Evolutionary conservation across 2,888 invertebrate genomes (phyloP).

Genomic region (Thereva nobilitata): DNA sequence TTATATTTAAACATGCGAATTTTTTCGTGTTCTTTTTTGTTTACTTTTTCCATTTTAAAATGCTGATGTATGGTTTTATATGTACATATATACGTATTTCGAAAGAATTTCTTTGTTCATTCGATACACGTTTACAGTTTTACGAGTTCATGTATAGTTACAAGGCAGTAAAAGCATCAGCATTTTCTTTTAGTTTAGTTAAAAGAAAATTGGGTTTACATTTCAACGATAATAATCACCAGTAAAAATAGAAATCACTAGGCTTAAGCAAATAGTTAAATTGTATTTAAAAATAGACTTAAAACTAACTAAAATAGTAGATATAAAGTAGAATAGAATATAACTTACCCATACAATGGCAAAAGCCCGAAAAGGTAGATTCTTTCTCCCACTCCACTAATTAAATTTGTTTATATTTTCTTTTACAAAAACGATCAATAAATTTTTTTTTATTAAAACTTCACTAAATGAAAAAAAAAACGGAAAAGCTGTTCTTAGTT

Average conservation of each 20-base stretch:
- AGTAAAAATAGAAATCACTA: background rate
- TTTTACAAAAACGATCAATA: constrained; percentile 23
- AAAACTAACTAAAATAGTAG: constrained; percentile 13
- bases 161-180: too few species aligned
- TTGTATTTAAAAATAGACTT: background rate
- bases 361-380: constrained; percentile 57
- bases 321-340: constrained; percentile 29
- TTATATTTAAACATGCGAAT: too few species aligned
- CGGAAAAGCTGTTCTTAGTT: background rate
- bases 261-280: background rate
- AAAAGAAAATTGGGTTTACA: too few species aligned
- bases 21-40: too few species aligned
- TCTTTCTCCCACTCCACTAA: constrained; percentile 43
- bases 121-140: too few species aligned
- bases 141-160: too few species aligned
- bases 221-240: too few species aligned
- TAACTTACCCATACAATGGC: constrained; percentile 63
- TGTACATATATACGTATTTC: too few species aligned
- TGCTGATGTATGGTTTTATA: too few species aligned
- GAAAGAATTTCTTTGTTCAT: too few species aligned
- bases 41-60: too few species aligned
- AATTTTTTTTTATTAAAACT: constrained; percentile 11
- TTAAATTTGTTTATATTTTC: constrained; percentile 26
- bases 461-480: constrained; percentile 2
- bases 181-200: too few species aligned